phyloP scores from a whole-genome alignment of 2,113 vertebrate species.

The Hippocampus mohnikei region DNA sequence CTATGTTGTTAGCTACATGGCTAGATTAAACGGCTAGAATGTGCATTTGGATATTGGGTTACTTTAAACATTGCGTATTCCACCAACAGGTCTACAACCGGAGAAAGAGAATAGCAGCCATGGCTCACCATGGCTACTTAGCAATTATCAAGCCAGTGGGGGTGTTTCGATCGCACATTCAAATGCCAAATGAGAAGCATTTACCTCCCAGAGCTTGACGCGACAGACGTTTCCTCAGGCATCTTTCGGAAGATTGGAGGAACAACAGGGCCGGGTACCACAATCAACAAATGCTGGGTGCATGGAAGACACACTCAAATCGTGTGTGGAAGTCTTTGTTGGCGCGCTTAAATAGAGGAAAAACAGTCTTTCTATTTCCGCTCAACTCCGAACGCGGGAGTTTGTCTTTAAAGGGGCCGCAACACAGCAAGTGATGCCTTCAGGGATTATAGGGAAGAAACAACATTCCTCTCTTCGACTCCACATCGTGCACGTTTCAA shows the following conservation, averaged over 20 bases:
- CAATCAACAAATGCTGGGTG: too few relatives aligned
- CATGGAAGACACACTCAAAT: not conserved
- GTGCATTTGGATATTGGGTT: fast-evolving
- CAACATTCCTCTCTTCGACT: not conserved
- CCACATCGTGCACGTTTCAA: not conserved
- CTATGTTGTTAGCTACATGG: conserved; percentile 28
- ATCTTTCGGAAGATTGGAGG: conserved; percentile 35
- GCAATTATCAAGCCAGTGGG: conserved; percentile 10
- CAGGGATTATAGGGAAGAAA: not conserved
- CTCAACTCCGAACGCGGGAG: conserved; percentile 70
- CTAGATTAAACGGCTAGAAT: not conserved
- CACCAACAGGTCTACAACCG: fast-evolving
- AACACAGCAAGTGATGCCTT: conserved; percentile 5
- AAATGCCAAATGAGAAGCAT: conserved; percentile 9
- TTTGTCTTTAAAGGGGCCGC: conserved; percentile 68
- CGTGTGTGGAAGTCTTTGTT: conserved; percentile 52
- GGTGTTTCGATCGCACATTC: not conserved
- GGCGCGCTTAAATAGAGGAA: conserved; percentile 78
- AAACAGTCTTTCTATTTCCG: conserved; percentile 64
- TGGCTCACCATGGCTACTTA: not conserved
- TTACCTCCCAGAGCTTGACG: conserved; percentile 63
- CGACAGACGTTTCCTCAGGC: conserved; percentile 68
- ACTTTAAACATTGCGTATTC: fast-evolving
- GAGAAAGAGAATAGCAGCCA: too few relatives aligned
- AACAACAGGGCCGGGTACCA: not conserved